Evolutionary conservation across 2,797 vertebrate species (phyloP).

Genomic region (Tapera naevia): DNA sequence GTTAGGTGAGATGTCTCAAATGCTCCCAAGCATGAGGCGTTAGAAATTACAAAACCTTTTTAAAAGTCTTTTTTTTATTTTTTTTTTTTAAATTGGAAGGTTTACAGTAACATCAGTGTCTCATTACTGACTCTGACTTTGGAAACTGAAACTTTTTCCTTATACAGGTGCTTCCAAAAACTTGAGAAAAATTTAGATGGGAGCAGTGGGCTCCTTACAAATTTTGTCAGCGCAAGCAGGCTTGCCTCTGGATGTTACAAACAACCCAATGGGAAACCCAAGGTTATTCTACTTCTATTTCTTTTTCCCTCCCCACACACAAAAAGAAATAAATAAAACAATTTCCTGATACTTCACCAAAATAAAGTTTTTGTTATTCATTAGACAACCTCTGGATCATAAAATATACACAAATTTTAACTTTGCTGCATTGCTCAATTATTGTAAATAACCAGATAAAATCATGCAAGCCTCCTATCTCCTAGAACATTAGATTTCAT

Average conservation of each 20-base stretch:
- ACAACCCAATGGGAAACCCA: neutral
- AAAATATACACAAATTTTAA: neutral
- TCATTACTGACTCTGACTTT: neutral
- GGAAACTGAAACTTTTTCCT: neutral
- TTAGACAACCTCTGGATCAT: neutral
- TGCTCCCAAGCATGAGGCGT: neutral
- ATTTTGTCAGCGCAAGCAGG: neutral
- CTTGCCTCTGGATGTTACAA: neutral
- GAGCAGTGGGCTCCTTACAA: neutral
- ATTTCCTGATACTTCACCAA: neutral
- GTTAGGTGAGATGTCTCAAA: fast-evolving
- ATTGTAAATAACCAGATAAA: neutral
- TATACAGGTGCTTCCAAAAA: neutral
- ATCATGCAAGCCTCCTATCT: neutral
- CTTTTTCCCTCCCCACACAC: neutral
- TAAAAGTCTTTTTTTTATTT: neutral
- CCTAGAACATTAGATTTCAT: neutral
- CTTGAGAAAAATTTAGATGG: neutral
- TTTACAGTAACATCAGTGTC: neutral
- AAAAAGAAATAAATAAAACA: neutral
- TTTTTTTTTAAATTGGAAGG: neutral
- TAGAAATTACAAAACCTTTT: neutral
- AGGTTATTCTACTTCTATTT: neutral
- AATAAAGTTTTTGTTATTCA: neutral
- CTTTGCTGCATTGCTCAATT: neutral